Evolutionary conservation across 2,888 invertebrate species (phyloP).

Genomic region (Endomychus coccineus): DNA sequence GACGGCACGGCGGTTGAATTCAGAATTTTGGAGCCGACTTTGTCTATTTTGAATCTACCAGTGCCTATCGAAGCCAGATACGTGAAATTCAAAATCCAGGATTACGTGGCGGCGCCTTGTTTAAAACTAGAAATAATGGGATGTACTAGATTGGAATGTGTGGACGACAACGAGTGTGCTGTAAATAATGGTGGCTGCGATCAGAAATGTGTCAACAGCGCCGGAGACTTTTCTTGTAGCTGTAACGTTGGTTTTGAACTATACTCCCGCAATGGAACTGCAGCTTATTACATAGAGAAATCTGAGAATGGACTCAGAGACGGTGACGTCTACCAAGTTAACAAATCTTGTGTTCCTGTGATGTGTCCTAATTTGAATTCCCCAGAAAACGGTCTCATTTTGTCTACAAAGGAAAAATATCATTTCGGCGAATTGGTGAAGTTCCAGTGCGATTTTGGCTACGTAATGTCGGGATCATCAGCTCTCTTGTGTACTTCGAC

Average conservation of each 20-base stretch:
- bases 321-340: slow-evolving; percentile 79
- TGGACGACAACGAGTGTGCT: slow-evolving; percentile 82
- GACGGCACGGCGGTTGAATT: slow-evolving; percentile 91
- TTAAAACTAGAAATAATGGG: slow-evolving; percentile 88
- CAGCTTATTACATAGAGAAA: slow-evolving; percentile 71
- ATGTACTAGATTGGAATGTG: slow-evolving; percentile 80
- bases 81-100: slow-evolving; percentile 77
- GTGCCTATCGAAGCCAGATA: slow-evolving; percentile 87
- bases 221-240: slow-evolving; percentile 80
- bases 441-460: slow-evolving; percentile 93
- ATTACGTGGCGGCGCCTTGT: slow-evolving; percentile 83
- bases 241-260: slow-evolving; percentile 90
- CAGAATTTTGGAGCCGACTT: slow-evolving; percentile 77
- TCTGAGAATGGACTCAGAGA: slow-evolving; percentile 83
- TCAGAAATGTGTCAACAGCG: slow-evolving; percentile 85
- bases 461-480: slow-evolving; percentile 82
- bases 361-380: slow-evolving; percentile 73
- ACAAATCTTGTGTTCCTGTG: slow-evolving; percentile 91
- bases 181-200: slow-evolving; percentile 86
- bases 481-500: slow-evolving; percentile 80
- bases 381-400: slow-evolving; percentile 78
- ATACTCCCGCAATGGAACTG: slow-evolving; percentile 81
- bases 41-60: slow-evolving; percentile 85
- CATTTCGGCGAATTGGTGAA: slow-evolving; percentile 85
- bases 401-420: slow-evolving; percentile 72